Evolutionary conservation across 2,888 invertebrate species (phyloP).

Genomic region (Eristalis intricaria): DNA sequence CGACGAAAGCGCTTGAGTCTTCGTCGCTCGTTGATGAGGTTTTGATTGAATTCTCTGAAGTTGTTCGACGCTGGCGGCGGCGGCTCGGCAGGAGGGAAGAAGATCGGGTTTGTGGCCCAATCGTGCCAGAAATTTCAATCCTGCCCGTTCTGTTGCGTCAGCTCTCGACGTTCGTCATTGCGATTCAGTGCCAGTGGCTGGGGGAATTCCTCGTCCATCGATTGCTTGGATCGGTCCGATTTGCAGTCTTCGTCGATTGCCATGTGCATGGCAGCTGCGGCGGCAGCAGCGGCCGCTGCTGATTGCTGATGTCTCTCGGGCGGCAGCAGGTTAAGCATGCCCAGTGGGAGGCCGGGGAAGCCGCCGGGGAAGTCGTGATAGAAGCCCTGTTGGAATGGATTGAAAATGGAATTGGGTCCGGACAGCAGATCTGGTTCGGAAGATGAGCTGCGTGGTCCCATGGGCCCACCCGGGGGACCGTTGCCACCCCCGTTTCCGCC

Average conservation of each 20-base stretch:
- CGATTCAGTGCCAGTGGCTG: slow-evolving; percentile 84
- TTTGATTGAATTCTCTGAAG: slow-evolving; percentile 78
- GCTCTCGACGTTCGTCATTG: slow-evolving; percentile 84
- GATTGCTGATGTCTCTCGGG: slow-evolving; percentile 86
- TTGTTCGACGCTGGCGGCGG: slow-evolving; percentile 70
- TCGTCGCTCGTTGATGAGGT: slow-evolving; percentile 78
- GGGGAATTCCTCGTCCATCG: slow-evolving; percentile 83
- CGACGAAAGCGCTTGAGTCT: slow-evolving; percentile 78
- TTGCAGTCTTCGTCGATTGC: slow-evolving; percentile 86
- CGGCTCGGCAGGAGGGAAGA: slow-evolving; percentile 77
- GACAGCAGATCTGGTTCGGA: slow-evolving; percentile 86
- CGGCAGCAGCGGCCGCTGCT: slow-evolving; percentile 78
- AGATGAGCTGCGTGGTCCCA: slow-evolving; percentile 85
- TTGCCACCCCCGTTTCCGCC: slow-evolving; percentile 72
- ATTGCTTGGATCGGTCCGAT: slow-evolving; percentile 85
- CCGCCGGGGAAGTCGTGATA: slow-evolving; percentile 91
- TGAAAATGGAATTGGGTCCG: slow-evolving; percentile 86
- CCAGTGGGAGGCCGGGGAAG: slow-evolving; percentile 90
- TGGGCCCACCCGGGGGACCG: slow-evolving; percentile 71
- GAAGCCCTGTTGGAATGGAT: slow-evolving; percentile 90
- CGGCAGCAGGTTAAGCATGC: slow-evolving; percentile 92
- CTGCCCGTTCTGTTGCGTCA: slow-evolving; percentile 89
- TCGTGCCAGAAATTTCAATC: slow-evolving; percentile 85
- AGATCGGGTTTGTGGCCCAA: slow-evolving; percentile 81
- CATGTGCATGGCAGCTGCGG: slow-evolving; percentile 83